Evolutionary conservation across 2,888 invertebrate genomes (phyloP), one percentile per base, ranked within the genome.

Genomic region (Trachelus stipa): DNA sequence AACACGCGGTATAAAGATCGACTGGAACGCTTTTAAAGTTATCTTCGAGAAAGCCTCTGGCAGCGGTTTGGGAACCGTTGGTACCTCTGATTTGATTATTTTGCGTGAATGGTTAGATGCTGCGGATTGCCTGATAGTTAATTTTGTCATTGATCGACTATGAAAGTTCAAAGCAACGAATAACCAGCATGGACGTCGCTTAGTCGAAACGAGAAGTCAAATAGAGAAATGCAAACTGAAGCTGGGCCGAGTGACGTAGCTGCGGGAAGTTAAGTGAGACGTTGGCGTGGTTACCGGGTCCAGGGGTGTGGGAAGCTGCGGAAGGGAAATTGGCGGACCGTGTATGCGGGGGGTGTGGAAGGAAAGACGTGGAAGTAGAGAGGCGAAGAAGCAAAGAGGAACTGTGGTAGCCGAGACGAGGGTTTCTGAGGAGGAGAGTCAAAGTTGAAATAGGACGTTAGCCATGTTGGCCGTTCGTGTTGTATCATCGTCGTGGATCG

Each of bases 401-500:
- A 31, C 31, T 31, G 31, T 15, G 71, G 31, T 15, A 12, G 73
- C 23, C 12, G 15, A 9, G 12, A 35, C 73, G n/a, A n/a, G 12
- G n/a, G 35, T 35, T n/a, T 23, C 40, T 34, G 73, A 30, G 31
- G 37, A 12, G 37, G 74, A 76, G 40, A 78, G 56, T 56, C 56
- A 23, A 34, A 74, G 74, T 34, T 40, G 75, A 71, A 73, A n/a
- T 77, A 79, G 76, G 76, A 81, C 75, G 73, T 74, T 35, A 83
- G 83, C 85, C 83, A 79, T 81, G 80, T 83, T 83, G 83, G 77
- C 77, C 75, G 81, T 85, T 84, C 87, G 85, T 84, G 87, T 84
- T 86, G 88, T 87, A 87, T 88, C 86, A 85, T 87, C 83, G 84
- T 83, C 83, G 80, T 82, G 81, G 82, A 88, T 87, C 86, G 85